A percentile compares a stretch with the other conserved stretches of the same genome.
These are phyloP conservation scores for Argyresthia goedartella DNA, from an alignment of 2,888 invertebrate species.

Conservation along the genomic window DNA sequence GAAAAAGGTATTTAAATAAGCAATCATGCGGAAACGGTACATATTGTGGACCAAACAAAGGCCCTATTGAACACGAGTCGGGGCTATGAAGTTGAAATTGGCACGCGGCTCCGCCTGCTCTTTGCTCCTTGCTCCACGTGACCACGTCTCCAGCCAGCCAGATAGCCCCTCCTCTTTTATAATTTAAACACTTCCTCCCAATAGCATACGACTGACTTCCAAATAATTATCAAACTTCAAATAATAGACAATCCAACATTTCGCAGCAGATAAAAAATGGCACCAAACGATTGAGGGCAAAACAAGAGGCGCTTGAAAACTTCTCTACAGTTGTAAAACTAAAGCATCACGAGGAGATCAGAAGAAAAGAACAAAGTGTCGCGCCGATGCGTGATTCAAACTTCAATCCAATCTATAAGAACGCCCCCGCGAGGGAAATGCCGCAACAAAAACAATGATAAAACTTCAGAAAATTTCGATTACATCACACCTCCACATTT, in stretches of 20 bases:
- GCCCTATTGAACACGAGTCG: neutral
- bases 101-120: slow-evolving; percentile 24
- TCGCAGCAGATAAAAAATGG: neutral
- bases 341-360: slow-evolving; percentile 19
- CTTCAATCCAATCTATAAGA: slow-evolving; percentile 63
- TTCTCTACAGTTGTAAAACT: slow-evolving; percentile 3
- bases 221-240: slow-evolving; percentile 42
- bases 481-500: slow-evolving; percentile 19
- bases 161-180: slow-evolving; percentile 38
- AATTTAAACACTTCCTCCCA: slow-evolving; percentile 39
- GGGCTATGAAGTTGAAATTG: slow-evolving; percentile 6
- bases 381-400: slow-evolving; percentile 43
- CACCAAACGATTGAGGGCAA: no score
- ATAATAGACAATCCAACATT: slow-evolving; percentile 29
- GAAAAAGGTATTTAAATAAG: neutral
- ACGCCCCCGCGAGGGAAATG: slow-evolving; percentile 55
- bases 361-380: slow-evolving; percentile 9
- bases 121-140: slow-evolving; percentile 26
- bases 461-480: slow-evolving; percentile 50
- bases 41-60: neutral
- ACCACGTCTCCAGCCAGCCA: slow-evolving; percentile 22
- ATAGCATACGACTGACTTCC: slow-evolving; percentile 34
- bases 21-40: neutral
- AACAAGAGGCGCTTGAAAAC: no score
- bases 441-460: slow-evolving; percentile 57